Base-by-base conservation (phyloP, 64 coral and sea anemone species). In the Hydrozoanthus tunicans region DNA sequence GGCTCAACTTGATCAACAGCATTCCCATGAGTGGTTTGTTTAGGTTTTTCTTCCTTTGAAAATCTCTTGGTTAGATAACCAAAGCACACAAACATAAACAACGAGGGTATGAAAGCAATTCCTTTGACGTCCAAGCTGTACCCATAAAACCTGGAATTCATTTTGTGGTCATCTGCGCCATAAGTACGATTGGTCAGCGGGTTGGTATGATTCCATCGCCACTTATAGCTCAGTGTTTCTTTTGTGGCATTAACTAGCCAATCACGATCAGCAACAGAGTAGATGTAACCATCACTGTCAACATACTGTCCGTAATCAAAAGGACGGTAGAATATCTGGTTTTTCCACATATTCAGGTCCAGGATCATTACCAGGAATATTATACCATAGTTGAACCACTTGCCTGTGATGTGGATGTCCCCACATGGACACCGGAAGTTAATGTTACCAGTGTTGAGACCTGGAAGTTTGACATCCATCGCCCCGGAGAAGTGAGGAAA, bases 321-420 rank as follows among this genome's bases (percentile, higher is more conserved):
- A 15, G 95, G 95, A 12, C 90, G 69, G 70, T 97, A 97, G 56
- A 97, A 97, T 27, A 97, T 97, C 62, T 97, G 95, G 69, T 97
- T 97, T 65, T 97, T 97, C 95, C 95, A 97, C 95, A 97, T 97
- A 77, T 97, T 97, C 9, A 97, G 83, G 53, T 97, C 95, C 8
- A 97, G 92, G 52, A 97, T 97, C 95, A 97, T 97, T 5, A 97
- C 95, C 70, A 97, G 94, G 59, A 97, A 97, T 5, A 97, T 97
- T 53, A 97, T 97, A 3, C 95, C 95, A 27, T 97, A 97, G 70
- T 96, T 96, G 92, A 96, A 96, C 95, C 95, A 96, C 62, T 96
- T 96, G 54, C 95, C 92, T 3, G 95, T 91, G 61, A 96, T 96
- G 20, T 86, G 77, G 8, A 96, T 85, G 63, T 96, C 92, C 23